Percentiles rank a stretch among this genome's conserved stretches.
Evolutionary conservation across 2,797 vertebrate genomes (phyloP).

Genomic region (Cossypha niveicapilla): DNA sequence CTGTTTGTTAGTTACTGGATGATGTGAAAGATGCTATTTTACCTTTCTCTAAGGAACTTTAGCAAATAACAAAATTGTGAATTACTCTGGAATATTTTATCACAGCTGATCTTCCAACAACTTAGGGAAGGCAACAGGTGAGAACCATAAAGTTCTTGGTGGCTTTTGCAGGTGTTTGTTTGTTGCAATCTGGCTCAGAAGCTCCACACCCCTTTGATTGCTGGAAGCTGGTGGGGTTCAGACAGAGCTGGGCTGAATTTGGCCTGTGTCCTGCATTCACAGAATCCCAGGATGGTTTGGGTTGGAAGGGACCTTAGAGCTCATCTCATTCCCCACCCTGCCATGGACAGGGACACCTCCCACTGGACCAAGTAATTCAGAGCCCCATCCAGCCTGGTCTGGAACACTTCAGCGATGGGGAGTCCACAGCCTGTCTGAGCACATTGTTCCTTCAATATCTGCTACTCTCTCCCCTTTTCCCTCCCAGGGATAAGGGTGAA

Average conservation of each 20-base stretch:
- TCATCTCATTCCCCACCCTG: not conserved
- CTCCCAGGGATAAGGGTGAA: not conserved
- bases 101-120: not conserved
- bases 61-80: not conserved
- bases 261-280: not conserved
- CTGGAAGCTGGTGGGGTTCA: not conserved
- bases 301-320: not conserved
- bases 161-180: not conserved
- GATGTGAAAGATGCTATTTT: not conserved
- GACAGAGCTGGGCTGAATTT: not conserved
- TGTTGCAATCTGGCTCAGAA: not conserved
- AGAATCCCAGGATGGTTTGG: not conserved
- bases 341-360: not conserved
- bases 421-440: not conserved
- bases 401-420: not conserved
- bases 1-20: not conserved
- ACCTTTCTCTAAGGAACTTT: not conserved
- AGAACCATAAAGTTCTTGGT: not conserved
- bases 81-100: not conserved
- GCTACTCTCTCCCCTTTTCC: not conserved
- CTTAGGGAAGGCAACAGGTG: not conserved
- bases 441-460: not conserved
- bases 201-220: not conserved
- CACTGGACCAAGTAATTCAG: not conserved
- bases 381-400: not conserved